Evolutionary conservation across 2,888 invertebrate species (phyloP).

Genomic region (Cephus nigrinus): DNA sequence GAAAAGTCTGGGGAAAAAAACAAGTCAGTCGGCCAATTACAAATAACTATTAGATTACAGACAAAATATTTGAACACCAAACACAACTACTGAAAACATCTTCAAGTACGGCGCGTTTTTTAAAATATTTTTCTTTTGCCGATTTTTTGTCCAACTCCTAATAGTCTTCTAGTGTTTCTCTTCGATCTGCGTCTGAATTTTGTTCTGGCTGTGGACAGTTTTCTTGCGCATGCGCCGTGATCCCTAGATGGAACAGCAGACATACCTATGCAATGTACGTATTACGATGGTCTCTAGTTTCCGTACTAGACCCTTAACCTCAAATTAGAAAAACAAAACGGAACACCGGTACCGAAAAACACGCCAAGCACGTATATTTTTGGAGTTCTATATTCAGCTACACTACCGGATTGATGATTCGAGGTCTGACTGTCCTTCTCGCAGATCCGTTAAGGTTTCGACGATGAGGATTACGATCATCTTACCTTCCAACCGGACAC

Average conservation of each 20-base stretch:
- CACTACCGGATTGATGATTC: constrained; percentile 3
- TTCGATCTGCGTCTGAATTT: background rate
- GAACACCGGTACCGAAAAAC: constrained; percentile 20
- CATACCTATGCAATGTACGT: background rate
- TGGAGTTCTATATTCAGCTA: constrained; percentile 27
- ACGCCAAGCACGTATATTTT: constrained; percentile 20
- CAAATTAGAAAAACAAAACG: constrained; percentile 9
- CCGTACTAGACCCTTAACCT: background rate
- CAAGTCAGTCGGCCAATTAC: background rate
- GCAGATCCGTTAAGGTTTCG: background rate
- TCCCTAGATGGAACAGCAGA: background rate
- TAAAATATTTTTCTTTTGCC: constrained; percentile 26
- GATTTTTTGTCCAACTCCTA: constrained; percentile 3
- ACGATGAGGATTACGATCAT: background rate
- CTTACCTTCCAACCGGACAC: background rate
- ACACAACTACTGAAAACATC: constrained; percentile 34
- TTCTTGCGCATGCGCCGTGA: background rate
- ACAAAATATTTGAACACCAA: constrained; percentile 30
- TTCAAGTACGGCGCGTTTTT: constrained; percentile 29
- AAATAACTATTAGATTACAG: background rate
- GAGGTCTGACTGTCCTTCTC: background rate
- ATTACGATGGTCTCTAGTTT: background rate
- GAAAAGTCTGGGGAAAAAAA: background rate
- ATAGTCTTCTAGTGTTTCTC: background rate
- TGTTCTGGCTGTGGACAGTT: background rate